Base-by-base conservation (phyloP, 2,797 vertebrate species). In the Hydrophis major region DNA sequence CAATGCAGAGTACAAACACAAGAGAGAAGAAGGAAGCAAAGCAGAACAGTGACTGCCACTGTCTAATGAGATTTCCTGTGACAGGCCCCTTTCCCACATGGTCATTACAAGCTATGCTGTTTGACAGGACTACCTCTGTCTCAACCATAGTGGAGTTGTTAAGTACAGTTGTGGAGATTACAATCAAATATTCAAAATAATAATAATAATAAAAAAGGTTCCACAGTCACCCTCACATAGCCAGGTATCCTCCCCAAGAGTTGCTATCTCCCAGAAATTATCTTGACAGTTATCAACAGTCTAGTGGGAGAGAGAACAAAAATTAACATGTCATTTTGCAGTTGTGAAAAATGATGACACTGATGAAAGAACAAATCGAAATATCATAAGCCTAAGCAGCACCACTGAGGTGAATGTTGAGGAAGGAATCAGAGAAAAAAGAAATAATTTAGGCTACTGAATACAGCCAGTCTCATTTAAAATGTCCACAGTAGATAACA, bases 1-100 rank as follows among this genome's bases (percentile, higher is more conserved):
- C 86, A 90, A 92, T 90, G 55, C 78, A 61, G 90, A 92, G 93
- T 28, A 92, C 91, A 92, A 94, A 94, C 88, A 90, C 88, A 89
- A 78, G 86, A 55, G 14, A 86, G 86, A 18, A 88, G 63, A 66
- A 94, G 91, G 93, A 92, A 90, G 86, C 89, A 10, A 42, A 91
- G 57, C 66, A 57, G 87, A 91, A 89, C 57, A 89, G 50, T 89
- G 91, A 91, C 88, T 93, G 93, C 57, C 90, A 83, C 32, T 4
- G 27, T 88, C 91, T 90, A 89, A 78, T 83, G 74, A 90, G 89
- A 22, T 50, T 90, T 92, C 63, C 86, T 94, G 63, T 7, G 32
- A 90, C 25, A 88, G 16, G 86, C 91, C 78, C 18, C 25, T 89
- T 83, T 83, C 91, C 50, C 86, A 83, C 32, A 86, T 16, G 25